Conservation (phyloP, 1,140 invertebrate species). For the Sminthurides bifidus region DNA sequence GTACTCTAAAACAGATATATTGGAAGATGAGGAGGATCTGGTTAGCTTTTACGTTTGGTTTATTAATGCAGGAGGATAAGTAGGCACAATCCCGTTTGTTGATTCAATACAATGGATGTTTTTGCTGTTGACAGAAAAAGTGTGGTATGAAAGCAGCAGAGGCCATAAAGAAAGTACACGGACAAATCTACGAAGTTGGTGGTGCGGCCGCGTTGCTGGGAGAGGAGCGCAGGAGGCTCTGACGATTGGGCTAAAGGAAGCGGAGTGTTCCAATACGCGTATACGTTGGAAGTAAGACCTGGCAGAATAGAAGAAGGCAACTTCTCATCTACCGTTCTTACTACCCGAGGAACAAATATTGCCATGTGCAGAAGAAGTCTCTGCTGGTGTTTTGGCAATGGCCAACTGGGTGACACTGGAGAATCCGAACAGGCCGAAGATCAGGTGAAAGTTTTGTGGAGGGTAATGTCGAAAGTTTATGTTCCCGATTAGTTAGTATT, state of each 20-base stretch:
- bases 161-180: neutral
- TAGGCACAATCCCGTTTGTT: no score
- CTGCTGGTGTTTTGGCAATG: constrained; percentile 25
- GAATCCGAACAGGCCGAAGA: no score
- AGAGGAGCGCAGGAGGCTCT: constrained; percentile 54
- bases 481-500: no score
- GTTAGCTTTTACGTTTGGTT: no score
- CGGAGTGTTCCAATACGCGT: constrained; percentile 66
- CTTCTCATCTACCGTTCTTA: no score
- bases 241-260: constrained; percentile 83
- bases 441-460: no score
- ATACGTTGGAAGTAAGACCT: constrained; percentile 38
- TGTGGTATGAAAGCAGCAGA: neutral
- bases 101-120: no score
- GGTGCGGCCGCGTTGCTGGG: constrained; percentile 7
- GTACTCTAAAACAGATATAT: no score
- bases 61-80: no score
- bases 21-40: no score
- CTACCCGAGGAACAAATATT: constrained; percentile 40
- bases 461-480: no score
- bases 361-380: constrained; percentile 21
- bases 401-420: no score
- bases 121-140: neutral
- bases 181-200: neutral
- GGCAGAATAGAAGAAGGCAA: constrained; percentile 43